Evolutionary conservation across 1,140 invertebrate genomes (phyloP), one percentile per base, ranked within the genome.

Genomic region (Drosophila pectinifera): DNA sequence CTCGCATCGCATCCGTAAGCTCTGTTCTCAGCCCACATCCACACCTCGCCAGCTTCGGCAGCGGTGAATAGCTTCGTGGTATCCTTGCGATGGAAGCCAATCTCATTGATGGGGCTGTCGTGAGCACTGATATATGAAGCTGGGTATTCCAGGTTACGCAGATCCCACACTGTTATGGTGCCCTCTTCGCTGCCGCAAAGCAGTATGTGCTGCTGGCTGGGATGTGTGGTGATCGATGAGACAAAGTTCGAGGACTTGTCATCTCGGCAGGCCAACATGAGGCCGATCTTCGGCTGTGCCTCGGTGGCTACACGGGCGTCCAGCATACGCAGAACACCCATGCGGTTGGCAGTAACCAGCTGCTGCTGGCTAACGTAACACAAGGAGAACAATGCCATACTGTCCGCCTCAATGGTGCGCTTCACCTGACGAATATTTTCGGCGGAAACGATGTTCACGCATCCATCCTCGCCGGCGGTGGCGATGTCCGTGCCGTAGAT

Each of bases 261-360:
- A 90, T 95, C 95, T 63, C 95, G 95, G 4, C 93, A 93, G 13
- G 94, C 94, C 10, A 96, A 92, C 86, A 95, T 94, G 64, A 96
- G 96, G 13, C 94, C 94, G 36, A 93, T 93, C 4, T 93, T 92
- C 5, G 95, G 94, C 58, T 94, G 93, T 64, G 95, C 94, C 75
- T 95, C 93, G 20, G 92, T 89, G 68, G 94, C 78, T 43, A 93
- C 93, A 73, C 96, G 93, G 1, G 97, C 92, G 93, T 98, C 97
- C 95, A 96, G 97, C 28, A 97, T 94, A 92, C 97, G 97, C 93
- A 98, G 95, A 63, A 97, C 95, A 0, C 97, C 97, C 83, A 96
- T 93, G 24, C 96, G 93, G 93, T 98, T 98, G 41, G 96, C 96
- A 4, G 96, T 96, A 8, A 98, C 93, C 49, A 94, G 95, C 94